phyloP scores from a whole-genome alignment of 2,797 vertebrate species.

The Tarsius wallacei region DNA sequence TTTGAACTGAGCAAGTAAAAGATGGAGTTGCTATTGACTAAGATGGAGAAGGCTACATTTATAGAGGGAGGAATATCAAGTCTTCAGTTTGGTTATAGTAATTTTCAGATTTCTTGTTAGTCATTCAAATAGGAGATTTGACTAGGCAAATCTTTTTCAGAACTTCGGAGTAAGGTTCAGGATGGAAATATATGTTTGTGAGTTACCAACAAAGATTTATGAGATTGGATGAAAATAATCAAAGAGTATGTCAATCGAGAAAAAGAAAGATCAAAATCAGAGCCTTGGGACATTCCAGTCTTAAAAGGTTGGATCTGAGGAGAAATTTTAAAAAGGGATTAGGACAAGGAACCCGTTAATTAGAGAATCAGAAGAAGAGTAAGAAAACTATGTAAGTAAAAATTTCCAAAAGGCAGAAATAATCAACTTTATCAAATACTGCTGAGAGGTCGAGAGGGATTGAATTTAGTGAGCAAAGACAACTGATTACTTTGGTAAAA shows the following conservation, averaged over 20 bases:
- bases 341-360: neutral
- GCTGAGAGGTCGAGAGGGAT: neutral
- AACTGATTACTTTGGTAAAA: neutral
- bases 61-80: neutral
- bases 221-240: neutral
- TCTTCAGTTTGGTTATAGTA: neutral
- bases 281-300: neutral
- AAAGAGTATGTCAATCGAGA: neutral
- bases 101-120: neutral
- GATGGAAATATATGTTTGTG: neutral
- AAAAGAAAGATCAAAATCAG: neutral
- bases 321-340: neutral
- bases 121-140: neutral
- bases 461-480: neutral
- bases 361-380: neutral
- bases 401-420: neutral
- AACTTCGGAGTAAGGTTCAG: neutral
- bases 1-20: neutral
- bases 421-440: neutral
- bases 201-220: neutral
- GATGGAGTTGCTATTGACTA: neutral
- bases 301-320: neutral
- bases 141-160: neutral
- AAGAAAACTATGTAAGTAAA: neutral
- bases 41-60: neutral